phyloP scores from a whole-genome alignment of 2,113 vertebrate genomes.

The Sialia sialis region DNA sequence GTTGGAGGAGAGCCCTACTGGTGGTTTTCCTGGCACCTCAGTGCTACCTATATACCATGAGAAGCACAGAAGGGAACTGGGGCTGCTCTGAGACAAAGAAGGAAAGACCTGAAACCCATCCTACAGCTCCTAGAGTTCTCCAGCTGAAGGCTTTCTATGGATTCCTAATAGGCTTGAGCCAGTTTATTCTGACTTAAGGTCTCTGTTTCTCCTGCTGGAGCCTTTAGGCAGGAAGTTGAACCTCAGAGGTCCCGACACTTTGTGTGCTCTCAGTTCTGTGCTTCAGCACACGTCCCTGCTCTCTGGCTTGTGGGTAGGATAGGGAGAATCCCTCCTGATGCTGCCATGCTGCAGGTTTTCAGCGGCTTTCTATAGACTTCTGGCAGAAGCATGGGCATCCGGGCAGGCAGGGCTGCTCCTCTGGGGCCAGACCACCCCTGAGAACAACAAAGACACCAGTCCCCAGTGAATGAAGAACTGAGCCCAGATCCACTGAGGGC shows the following conservation, averaged over 20 bases:
- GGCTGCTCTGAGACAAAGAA: background rate
- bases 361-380: rapidly evolving
- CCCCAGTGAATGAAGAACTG: background rate
- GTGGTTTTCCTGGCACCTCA: background rate
- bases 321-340: background rate
- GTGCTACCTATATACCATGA: rapidly evolving
- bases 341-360: background rate
- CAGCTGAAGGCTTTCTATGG: background rate
- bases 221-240: background rate
- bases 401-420: background rate
- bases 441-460: background rate
- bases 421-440: background rate
- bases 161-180: background rate
- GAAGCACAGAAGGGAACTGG: background rate
- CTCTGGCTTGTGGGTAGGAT: background rate
- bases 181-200: background rate
- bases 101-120: background rate
- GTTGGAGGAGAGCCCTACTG: background rate
- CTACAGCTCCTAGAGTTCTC: background rate
- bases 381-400: background rate
- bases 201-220: background rate
- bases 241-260: background rate
- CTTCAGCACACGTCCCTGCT: background rate
- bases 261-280: background rate
- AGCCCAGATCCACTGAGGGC: background rate